Percentiles rank a stretch among this genome's conserved stretches.
Conservation (phyloP, 2,113 vertebrate species). For the Strix aluco region DNA sequence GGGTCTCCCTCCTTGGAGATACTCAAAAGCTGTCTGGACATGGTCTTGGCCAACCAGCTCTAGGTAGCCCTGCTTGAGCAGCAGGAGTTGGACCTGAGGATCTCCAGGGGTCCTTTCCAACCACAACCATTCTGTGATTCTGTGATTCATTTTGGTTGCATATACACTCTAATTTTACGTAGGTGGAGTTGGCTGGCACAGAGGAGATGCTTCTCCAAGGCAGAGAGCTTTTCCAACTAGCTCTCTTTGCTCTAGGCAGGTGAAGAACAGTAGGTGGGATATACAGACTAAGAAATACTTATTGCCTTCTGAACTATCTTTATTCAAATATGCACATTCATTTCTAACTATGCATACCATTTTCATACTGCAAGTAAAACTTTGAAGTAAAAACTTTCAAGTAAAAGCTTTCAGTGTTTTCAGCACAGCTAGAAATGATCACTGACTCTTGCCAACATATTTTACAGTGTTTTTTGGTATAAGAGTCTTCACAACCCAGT, state of each 20-base stretch:
- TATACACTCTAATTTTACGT: neutral
- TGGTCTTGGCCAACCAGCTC: neutral
- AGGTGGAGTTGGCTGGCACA: neutral
- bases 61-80: neutral
- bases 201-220: neutral
- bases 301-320: neutral
- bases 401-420: neutral
- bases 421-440: neutral
- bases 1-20: neutral
- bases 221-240: neutral
- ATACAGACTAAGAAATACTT: neutral
- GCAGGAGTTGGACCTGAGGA: neutral
- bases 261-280: neutral
- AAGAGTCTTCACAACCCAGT: neutral
- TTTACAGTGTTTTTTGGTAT: neutral
- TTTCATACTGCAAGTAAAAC: neutral
- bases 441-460: neutral
- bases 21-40: too few species aligned
- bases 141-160: neutral
- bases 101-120: neutral
- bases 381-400: neutral
- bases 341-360: neutral
- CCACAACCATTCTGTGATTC: neutral
- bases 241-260: neutral
- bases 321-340: neutral